A percentile compares a stretch with the other conserved stretches of the same genome.
Conservation (phyloP, 1,140 invertebrate genomes). For the Zaprionus davidi region DNA sequence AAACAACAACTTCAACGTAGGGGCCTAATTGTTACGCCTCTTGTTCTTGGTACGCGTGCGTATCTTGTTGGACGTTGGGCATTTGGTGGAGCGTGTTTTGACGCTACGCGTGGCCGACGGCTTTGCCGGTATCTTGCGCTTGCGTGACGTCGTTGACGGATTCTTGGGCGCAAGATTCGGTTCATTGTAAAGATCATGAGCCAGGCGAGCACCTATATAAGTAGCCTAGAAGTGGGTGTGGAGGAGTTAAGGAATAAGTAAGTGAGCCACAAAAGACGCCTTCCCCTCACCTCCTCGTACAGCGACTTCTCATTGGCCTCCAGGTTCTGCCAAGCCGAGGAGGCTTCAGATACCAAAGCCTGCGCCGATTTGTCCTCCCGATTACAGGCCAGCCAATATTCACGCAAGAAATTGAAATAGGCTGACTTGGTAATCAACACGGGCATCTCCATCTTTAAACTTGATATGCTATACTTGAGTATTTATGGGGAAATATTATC, state of each 20-base stretch:
- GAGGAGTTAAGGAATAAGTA: no score
- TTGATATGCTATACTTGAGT: background rate
- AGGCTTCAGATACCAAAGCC: background rate
- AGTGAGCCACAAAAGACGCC: background rate
- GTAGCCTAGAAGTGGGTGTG: background rate
- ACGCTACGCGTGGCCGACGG: background rate
- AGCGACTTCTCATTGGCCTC: background rate
- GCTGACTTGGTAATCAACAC: slow-evolving; percentile 10
- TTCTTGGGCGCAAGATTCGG: background rate
- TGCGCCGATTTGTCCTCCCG: background rate
- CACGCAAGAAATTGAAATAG: slow-evolving; percentile 35
- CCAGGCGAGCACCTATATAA: slow-evolving; percentile 19
- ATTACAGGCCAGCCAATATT: slow-evolving; percentile 21
- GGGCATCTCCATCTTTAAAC: slow-evolving; percentile 12
- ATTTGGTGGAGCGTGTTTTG: fast-evolving
- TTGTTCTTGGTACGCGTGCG: background rate
- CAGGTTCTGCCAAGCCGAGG: background rate
- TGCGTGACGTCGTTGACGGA: background rate
- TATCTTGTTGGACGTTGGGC: background rate
- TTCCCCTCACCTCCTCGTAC: slow-evolving; percentile 1
- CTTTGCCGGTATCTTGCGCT: background rate
- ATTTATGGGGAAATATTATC: no score
- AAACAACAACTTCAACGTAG: no score
- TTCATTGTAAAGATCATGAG: background rate
- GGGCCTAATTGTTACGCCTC: background rate